Evolutionary conservation across 2,113 vertebrate species (phyloP).

Genomic region (Pseudopipra pipra): DNA sequence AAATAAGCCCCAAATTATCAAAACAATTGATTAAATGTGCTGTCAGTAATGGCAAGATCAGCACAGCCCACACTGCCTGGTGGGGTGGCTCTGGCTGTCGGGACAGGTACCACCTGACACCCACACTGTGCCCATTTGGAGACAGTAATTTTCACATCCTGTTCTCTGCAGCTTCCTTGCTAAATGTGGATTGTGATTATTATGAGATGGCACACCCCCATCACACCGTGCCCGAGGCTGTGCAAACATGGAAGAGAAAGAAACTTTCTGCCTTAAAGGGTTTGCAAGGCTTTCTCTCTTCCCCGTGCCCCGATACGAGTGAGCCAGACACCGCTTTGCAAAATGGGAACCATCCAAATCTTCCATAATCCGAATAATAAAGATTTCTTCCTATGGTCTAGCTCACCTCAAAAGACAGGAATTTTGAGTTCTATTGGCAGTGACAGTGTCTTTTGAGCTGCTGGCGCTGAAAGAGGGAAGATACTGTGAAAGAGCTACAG

Average conservation of each 20-base stretch:
- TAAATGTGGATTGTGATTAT: not conserved
- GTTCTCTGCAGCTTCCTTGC: not conserved
- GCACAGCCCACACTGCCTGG: not conserved
- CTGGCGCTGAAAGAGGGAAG: not conserved
- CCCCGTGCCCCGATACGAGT: not conserved
- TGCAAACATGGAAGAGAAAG: not conserved
- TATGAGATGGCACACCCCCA: not conserved
- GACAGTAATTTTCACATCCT: not conserved
- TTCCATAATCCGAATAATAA: not conserved
- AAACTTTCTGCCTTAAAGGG: not conserved
- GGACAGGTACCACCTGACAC: not conserved
- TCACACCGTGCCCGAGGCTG: fast-evolving
- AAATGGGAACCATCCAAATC: not conserved
- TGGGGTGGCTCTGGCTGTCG: not conserved
- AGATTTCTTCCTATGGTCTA: not conserved
- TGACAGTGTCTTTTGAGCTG: not conserved
- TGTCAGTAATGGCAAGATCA: not conserved
- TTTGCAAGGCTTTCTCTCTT: not conserved
- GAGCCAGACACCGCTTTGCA: not conserved
- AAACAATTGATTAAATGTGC: not conserved
- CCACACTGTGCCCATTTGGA: not conserved
- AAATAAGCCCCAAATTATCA: not conserved
- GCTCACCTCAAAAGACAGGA: not conserved
- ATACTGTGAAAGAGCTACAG: not conserved
- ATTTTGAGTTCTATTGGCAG: fast-evolving